These are phyloP conservation scores for Basileuterus tristriatus DNA, from an alignment of 2,797 vertebrate genomes.

Conservation along the genomic window DNA sequence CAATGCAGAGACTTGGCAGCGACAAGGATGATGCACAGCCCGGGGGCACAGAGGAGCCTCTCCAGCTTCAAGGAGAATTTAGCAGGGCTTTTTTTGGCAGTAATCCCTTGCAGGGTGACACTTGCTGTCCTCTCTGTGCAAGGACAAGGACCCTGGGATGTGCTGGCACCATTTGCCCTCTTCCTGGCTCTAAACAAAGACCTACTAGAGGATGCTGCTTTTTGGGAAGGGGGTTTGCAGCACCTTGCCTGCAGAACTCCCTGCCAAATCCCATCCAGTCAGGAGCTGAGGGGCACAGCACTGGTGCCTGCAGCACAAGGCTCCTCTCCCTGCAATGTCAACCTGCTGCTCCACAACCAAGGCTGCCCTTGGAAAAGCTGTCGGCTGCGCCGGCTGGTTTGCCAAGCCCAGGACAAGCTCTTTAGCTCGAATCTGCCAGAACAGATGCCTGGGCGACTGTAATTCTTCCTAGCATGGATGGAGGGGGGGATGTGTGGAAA, in stretches of 20 bases:
- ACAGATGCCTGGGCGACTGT: slow-evolving; percentile 55
- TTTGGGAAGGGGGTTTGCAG: not conserved
- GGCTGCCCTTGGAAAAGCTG: slow-evolving; percentile 60
- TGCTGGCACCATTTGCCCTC: not conserved
- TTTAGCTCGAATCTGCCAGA: slow-evolving; percentile 56
- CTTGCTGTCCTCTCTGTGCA: not conserved
- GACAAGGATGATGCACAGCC: not conserved
- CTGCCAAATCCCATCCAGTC: not conserved
- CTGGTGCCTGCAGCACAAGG: not conserved
- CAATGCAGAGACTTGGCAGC: not conserved
- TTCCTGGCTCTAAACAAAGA: not conserved
- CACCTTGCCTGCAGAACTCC: not conserved
- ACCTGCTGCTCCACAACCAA: slow-evolving; percentile 47
- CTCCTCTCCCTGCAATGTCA: slow-evolving; percentile 49
- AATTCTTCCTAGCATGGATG: slow-evolving; percentile 38
- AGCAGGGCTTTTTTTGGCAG: not conserved
- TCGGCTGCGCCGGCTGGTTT: slow-evolving; percentile 20
- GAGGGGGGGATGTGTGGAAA: not conserved
- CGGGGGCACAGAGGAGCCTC: not conserved
- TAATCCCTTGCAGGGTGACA: not conserved
- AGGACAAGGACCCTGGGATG: not conserved
- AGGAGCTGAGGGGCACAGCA: not conserved
- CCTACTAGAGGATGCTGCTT: not conserved
- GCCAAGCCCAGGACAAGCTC: slow-evolving; percentile 65
- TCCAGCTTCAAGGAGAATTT: not conserved